Conservation (phyloP, 2,113 vertebrate species). For the Pedionomus torquatus region DNA sequence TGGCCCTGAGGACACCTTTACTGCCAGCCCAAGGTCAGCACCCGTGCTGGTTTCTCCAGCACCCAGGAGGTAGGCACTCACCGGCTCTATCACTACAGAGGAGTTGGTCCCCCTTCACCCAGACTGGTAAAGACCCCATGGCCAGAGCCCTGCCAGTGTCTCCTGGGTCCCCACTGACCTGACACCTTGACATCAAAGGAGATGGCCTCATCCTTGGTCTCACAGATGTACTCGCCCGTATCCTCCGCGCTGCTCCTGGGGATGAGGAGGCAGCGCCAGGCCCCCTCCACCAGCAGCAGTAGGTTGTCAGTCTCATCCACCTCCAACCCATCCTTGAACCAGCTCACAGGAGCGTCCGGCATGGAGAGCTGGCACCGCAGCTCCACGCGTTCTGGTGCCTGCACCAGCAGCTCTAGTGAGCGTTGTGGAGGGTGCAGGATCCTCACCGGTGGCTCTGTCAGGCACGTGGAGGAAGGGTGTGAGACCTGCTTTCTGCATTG, state of each 20-base stretch:
- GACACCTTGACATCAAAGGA: conserved; percentile 83
- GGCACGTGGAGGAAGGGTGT: neutral
- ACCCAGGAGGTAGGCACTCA: neutral
- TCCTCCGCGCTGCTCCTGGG: conserved; percentile 75
- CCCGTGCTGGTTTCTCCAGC: accelerated
- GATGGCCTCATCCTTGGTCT: conserved; percentile 83
- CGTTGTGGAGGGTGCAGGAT: conserved; percentile 86
- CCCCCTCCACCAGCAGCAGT: conserved; percentile 77
- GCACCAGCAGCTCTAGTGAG: conserved; percentile 81
- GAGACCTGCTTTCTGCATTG: neutral
- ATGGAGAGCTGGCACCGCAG: conserved; percentile 81
- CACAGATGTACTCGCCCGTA: conserved; percentile 85
- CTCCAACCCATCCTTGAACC: conserved; percentile 87
- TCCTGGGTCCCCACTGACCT: conserved; percentile 73
- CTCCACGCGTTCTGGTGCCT: conserved; percentile 77
- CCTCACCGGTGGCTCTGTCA: conserved; percentile 84
- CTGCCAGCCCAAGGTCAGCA: neutral
- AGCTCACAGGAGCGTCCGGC: conserved; percentile 75
- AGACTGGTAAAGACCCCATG: neutral
- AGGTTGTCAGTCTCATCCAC: conserved; percentile 77
- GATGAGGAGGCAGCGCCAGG: conserved; percentile 77
- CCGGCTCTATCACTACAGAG: accelerated
- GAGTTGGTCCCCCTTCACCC: neutral
- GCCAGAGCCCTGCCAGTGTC: neutral
- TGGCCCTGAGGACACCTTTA: neutral